Conservation (phyloP, 2,888 invertebrate genomes). For the Dioctria rufipes region DNA sequence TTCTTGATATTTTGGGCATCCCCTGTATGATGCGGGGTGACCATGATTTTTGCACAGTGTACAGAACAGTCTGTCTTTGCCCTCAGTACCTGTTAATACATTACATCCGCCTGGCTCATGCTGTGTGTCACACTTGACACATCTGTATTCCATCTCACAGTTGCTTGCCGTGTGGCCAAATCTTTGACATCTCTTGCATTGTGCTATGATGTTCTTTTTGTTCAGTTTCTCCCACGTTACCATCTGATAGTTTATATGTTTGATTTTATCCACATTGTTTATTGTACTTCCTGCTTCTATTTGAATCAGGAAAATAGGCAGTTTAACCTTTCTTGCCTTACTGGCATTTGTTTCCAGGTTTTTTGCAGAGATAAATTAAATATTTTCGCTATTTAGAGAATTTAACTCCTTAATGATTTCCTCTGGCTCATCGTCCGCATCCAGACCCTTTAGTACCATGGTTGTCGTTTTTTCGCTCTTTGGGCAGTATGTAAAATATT, state of each 20-base stretch:
- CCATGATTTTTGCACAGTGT: too few species aligned
- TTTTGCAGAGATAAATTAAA: neutral
- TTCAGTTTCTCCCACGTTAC: neutral
- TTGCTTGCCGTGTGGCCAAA: conserved; percentile 23
- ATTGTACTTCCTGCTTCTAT: neutral
- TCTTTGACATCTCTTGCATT: conserved; percentile 20
- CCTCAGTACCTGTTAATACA: too few species aligned
- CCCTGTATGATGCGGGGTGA: too few species aligned
- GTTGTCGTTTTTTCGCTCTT: neutral
- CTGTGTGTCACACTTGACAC: conserved; percentile 1
- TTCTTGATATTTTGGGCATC: too few species aligned
- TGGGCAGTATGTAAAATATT: neutral
- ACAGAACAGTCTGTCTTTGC: too few species aligned
- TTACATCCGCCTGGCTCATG: too few species aligned
- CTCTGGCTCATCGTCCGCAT: neutral
- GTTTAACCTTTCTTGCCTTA: too few species aligned
- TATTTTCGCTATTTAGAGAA: neutral
- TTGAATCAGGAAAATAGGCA: too few species aligned
- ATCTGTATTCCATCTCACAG: conserved; percentile 5
- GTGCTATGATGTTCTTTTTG: neutral
- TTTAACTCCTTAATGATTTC: neutral
- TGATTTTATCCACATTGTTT: neutral
- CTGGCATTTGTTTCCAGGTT: too few species aligned
- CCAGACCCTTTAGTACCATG: neutral
- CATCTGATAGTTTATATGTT: neutral